phyloP scores from a whole-genome alignment of 2,797 vertebrate species.

The Sparus aurata region DNA sequence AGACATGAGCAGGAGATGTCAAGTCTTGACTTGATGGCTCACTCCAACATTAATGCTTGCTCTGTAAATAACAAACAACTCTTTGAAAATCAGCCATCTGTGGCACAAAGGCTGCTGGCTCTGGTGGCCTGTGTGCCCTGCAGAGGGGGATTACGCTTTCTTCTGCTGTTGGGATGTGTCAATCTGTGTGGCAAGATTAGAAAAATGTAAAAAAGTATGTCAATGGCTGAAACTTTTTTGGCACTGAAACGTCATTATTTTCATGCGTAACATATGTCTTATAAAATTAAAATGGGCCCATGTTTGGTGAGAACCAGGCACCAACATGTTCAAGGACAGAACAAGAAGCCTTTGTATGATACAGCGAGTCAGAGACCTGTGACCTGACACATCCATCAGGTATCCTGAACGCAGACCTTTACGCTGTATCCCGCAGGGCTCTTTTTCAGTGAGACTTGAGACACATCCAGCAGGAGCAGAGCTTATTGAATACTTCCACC shows the following conservation, averaged over 20 bases:
- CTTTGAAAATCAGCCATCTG: slow-evolving; percentile 31
- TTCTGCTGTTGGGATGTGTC: background rate
- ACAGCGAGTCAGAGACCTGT: background rate
- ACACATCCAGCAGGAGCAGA: slow-evolving; percentile 1
- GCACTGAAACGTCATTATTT: background rate
- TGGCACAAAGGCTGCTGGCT: slow-evolving; percentile 18
- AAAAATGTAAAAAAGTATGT: background rate
- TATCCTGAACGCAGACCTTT: background rate
- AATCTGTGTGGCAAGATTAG: background rate
- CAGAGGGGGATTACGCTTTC: background rate
- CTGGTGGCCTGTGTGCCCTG: background rate
- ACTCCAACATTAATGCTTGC: slow-evolving; percentile 12
- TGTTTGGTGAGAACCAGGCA: background rate
- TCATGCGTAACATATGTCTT: background rate
- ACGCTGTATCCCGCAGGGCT: background rate
- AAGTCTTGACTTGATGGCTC: slow-evolving; percentile 13
- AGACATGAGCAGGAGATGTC: background rate
- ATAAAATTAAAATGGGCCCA: background rate
- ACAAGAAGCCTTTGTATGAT: background rate
- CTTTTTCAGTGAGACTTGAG: background rate
- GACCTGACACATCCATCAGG: too few relatives aligned
- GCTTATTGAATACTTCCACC: slow-evolving; percentile 41
- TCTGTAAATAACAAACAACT: slow-evolving; percentile 27
- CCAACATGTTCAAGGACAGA: background rate
- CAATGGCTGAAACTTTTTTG: background rate